phyloP scores from a whole-genome alignment of 30 jellyfish, hydroid and myxozoan genomes.

The Aurelia aurita complex sp. Pacific region DNA sequence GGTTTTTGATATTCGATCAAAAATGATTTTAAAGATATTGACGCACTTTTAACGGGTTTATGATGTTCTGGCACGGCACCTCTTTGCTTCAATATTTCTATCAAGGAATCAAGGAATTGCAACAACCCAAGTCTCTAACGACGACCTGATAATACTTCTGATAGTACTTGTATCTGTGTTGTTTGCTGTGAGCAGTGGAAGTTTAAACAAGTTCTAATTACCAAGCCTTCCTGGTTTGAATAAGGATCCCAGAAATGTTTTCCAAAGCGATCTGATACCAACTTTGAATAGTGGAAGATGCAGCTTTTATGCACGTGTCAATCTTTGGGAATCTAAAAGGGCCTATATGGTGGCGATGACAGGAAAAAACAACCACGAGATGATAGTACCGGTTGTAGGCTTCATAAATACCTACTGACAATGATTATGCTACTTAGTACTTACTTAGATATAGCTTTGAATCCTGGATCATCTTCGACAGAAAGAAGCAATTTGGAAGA shows the following conservation, averaged over 20 bases:
- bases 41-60: too few relatives aligned
- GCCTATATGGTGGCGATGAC: constrained; percentile 40
- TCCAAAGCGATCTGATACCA: too few relatives aligned
- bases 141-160: constrained; percentile 25
- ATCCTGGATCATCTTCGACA: constrained; percentile 50
- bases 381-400: constrained; percentile 5
- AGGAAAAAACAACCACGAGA: constrained; percentile 22
- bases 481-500: constrained; percentile 34
- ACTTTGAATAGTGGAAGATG: too few relatives aligned
- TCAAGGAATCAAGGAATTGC: too few relatives aligned
- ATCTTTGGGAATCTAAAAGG: constrained; percentile 50
- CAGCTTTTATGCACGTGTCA: constrained; percentile 25
- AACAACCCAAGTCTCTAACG: background rate
- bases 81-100: too few relatives aligned
- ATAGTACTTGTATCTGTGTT: background rate
- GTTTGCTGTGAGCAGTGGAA: background rate
- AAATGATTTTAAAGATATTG: too few relatives aligned
- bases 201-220: background rate
- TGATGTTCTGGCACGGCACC: too few relatives aligned
- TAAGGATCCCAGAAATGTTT: too few relatives aligned
- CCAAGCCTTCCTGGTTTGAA: too few relatives aligned
- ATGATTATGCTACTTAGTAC: too few relatives aligned
- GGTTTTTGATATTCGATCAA: too few relatives aligned
- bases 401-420: background rate
- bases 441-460: background rate